Base-by-base conservation (phyloP, 2,797 vertebrate genomes). In the Gadopsis marmoratus region DNA sequence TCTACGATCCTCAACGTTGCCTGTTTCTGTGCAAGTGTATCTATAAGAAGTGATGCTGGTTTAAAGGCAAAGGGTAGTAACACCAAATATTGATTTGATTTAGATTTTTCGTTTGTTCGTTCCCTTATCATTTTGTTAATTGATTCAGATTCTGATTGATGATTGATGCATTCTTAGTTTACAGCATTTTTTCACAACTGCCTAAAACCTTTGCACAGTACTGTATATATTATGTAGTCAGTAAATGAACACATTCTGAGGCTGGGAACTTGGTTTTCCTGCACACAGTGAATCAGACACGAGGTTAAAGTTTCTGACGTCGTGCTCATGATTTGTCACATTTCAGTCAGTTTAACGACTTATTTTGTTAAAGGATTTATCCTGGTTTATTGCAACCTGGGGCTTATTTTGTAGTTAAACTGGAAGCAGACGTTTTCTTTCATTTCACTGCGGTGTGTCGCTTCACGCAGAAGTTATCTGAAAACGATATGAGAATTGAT, bases 161-260 rank as follows among this genome's bases (percentile, higher is more conserved):
- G 1, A 1, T 26, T 26, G 26, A 26, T 26, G 26, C 26, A 26
- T 26, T 26, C 26, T 26, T 26, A 26, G 26, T 26, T 26, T 26
- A 26, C 26, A 26, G 26, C 26, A 26, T 26, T 26, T 26, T 26
- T 26, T 26, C 26, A 26, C 26, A 26, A 26, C 26, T 26, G 26
- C 26, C 26, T 26, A 26, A 26, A 26, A 26, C 26, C 26, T 26
- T 26, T 26, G 26, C 26, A 26, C 26, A 26, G 26, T 26, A 26
- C 26, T 26, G 26, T 26, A 26, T 26, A 26, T 26, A 26, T 26
- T 26, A 26, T 26, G 26, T 17, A 59, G 21, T 71, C 68, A 48
- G 68, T 59, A 59, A 23, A 59, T 71, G 48, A 71, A 59, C 68
- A 59, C 48, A 47, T 17, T 70, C 29, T 4, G 66, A 69, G 53